Evolutionary conservation across 2,113 vertebrate genomes (phyloP), one percentile per base, ranked within the genome.

Genomic region (Lota lota): DNA sequence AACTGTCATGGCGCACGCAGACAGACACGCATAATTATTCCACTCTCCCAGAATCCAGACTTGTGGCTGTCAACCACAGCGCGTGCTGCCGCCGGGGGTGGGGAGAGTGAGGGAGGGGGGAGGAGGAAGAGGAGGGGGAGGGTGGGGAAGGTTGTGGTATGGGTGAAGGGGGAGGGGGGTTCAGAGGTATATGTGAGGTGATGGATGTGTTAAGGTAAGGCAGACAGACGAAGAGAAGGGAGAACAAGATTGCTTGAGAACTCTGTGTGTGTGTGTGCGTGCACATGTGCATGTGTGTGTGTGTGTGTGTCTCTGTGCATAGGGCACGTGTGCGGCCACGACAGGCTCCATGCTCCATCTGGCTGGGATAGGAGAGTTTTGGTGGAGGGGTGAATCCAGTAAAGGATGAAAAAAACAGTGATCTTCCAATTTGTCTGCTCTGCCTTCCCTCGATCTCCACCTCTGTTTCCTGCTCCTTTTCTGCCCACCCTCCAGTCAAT

Each of bases 1-100:
- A 88, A 80, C 88, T 83, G 87, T 83, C 77, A 87, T 83, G 83
- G 83, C 81, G 78, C 85, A 85, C 70, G 33, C 81, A 87, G 88
- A 88, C 87, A 89, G 76, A 70, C 79, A 74, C 81, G 72, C 87
- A 87, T 88, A 90, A 92, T 91, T 92, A 92, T 89, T 89, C 88
- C 82, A 88, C 80, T 83, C 85, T 91, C 84, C 82, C 87, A 87
- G 78, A 78, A 83, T 85, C 83, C 80, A 80, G 75, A 17, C 51
- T 58, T 82, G 76, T 90, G 86, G 78, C 84, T 88, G 85, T 88
- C 85, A 88, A 83, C 81, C 89, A 84, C 66, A 81, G 71, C 85
- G 83, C 77, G 74, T 80, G 81, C 78, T 76, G 76, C 47, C 61
- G 40, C 70, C 54, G 64, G 54, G 66, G 53, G 71, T 56, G 66